Base-by-base conservation (phyloP, 2,113 vertebrate species). In the Callithrix jacchus region DNA sequence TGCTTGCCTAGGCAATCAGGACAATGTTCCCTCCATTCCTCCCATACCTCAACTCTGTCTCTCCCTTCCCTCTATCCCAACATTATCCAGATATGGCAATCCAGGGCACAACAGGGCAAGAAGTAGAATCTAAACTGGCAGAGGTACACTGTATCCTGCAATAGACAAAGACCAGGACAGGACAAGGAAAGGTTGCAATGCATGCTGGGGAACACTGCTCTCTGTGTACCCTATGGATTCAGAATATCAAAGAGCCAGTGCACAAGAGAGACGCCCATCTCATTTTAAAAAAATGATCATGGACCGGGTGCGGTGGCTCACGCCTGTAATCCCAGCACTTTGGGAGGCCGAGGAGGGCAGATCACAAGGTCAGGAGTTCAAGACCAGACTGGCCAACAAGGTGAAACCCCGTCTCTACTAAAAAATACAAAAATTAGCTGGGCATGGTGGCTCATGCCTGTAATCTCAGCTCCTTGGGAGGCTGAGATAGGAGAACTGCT, bases 1-100 rank as follows among this genome's bases (percentile, higher is more conserved):
- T 87, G 9, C 18, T 80, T 45, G 54, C 17, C 37, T 30, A 89
- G 11, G 8, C 16, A 42, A 54, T 87, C 32, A 89, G 35, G 42
- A 66, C 42, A 91, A 1, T 27, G 6, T 45, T 82, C 47, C n/a
- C 8, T 13, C 2, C 47, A 49, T 17, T n/a, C 8, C 6, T 87
- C 14, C 12, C 27, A 94, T 8, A 49, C 18, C 27, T 64, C 45
- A 86, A 2, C 54, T 87, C 68, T 91, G 35, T 54, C 47, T 85
- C 68, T 91, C 21, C 27, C 76, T 74, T 30, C 11, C 23, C 23
- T 47, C n/a, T 5, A n/a, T 18, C 14, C n/a, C n/a, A 70, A 16
- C 11, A 30, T n/a, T 94, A 97, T 16, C 89, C 88, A 97, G 56
- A 37, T 30, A 89, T 18, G 87, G 21, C 37, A 80, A 95, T 45